These are phyloP conservation scores for Xyrichtys novacula DNA, from an alignment of 2,797 vertebrate genomes.

Conservation along the genomic window DNA sequence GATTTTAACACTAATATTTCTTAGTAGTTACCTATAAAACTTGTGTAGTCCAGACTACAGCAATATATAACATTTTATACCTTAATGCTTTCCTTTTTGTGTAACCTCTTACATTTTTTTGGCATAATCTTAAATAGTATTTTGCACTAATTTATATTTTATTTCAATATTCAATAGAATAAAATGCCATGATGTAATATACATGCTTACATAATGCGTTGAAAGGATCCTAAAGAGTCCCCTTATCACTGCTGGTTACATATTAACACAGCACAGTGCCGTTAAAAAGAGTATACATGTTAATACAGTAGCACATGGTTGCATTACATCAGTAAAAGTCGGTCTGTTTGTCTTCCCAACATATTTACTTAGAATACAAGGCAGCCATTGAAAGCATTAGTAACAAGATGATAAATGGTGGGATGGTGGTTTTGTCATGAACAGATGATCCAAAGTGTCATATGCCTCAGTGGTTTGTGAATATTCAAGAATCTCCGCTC, in stretches of 20 bases:
- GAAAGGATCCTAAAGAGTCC: too few species aligned
- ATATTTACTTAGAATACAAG: slow-evolving; percentile 71
- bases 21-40: neutral
- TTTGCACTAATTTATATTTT: too few species aligned
- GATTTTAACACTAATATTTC: neutral
- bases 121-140: too few species aligned
- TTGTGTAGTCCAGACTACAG: neutral
- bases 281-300: neutral
- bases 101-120: too few species aligned
- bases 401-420: slow-evolving; percentile 79
- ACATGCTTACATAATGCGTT: too few species aligned
- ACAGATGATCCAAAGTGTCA: slow-evolving; percentile 83
- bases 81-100: neutral
- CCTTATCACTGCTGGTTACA: neutral
- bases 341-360: slow-evolving; percentile 66
- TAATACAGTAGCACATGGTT: neutral
- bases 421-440: slow-evolving; percentile 74
- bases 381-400: slow-evolving; percentile 76
- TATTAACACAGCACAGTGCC: neutral
- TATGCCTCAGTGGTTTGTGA: slow-evolving; percentile 79
- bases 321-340: slow-evolving; percentile 4
- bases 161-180: too few species aligned
- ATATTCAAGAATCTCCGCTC: slow-evolving; percentile 76
- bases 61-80: neutral
- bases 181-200: too few species aligned